Percentiles rank a stretch among this genome's conserved stretches.
Evolutionary conservation across 2,888 invertebrate genomes (phyloP).

Genomic region (Sepiola atlantica): DNA sequence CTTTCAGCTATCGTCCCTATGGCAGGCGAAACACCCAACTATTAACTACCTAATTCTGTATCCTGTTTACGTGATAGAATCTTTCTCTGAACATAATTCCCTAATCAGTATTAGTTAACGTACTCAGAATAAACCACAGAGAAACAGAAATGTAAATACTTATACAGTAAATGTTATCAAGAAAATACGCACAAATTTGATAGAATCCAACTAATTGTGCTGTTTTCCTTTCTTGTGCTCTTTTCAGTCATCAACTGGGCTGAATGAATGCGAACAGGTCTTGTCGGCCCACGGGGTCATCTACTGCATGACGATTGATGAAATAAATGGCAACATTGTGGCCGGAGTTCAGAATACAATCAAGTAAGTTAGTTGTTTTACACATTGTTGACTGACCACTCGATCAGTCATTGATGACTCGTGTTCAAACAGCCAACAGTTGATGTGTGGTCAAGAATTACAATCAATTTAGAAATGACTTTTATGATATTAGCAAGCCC

Average conservation of each 20-base stretch:
- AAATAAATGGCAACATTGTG: constrained; percentile 69
- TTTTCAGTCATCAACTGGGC: constrained; percentile 66
- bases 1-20: too few relatives aligned
- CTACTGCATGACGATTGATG: constrained; percentile 70
- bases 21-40: too few relatives aligned
- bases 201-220: too few relatives aligned
- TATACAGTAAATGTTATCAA: too few relatives aligned
- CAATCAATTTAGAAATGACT: neutral
- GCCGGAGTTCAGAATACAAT: constrained; percentile 71
- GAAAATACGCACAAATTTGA: too few relatives aligned
- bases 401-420: neutral
- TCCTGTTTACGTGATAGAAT: too few relatives aligned
- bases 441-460: neutral
- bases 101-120: too few relatives aligned
- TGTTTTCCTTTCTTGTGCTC: neutral
- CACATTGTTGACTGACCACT: neutral
- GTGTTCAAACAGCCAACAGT: neutral
- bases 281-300: constrained; percentile 68
- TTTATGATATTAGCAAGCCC: too few relatives aligned
- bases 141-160: too few relatives aligned
- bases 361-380: constrained; percentile 57
- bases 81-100: too few relatives aligned
- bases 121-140: too few relatives aligned
- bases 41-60: too few relatives aligned
- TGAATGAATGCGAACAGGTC: constrained; percentile 73